A percentile compares a stretch with the other conserved stretches of the same genome.
phyloP scores from a whole-genome alignment of 64 coral and sea anemone species.

The Cladopsammia gracilis region DNA sequence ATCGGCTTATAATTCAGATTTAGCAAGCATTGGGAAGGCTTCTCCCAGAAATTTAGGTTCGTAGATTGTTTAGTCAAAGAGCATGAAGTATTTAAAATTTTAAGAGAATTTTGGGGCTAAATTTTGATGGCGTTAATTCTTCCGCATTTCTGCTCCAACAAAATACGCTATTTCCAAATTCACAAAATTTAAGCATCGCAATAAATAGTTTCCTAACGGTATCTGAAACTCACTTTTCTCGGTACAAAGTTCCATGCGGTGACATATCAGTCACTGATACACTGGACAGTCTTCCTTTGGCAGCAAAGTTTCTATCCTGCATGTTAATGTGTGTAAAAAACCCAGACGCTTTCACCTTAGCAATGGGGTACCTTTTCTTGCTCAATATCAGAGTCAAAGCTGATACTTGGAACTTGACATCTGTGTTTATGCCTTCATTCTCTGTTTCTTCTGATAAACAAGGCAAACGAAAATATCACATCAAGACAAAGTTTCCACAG shows the following conservation, averaged over 20 bases:
- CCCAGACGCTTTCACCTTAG: constrained; percentile 85
- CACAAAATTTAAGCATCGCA: too few species aligned
- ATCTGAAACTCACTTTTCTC: constrained; percentile 88
- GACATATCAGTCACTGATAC: constrained; percentile 95
- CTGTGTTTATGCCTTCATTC: constrained; percentile 63
- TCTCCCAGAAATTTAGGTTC: too few species aligned
- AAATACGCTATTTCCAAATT: too few species aligned
- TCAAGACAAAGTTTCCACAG: too few species aligned
- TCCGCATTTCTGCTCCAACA: too few species aligned
- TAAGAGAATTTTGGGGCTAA: too few species aligned
- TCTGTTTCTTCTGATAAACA: not conserved
- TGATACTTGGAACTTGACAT: constrained; percentile 83
- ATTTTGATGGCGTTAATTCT: too few species aligned
- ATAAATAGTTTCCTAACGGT: too few species aligned
- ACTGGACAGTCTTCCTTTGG: constrained; percentile 81
- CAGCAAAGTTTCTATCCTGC: constrained; percentile 79
- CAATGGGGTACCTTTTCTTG: constrained; percentile 93
- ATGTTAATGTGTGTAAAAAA: constrained; percentile 79
- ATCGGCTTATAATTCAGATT: too few species aligned
- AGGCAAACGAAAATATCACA: not conserved
- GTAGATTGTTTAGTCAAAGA: too few species aligned
- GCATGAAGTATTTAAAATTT: too few species aligned
- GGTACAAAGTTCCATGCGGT: constrained; percentile 93
- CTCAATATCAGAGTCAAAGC: constrained; percentile 86
- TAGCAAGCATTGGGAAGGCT: too few species aligned